Base-by-base conservation (phyloP, 2,113 vertebrate genomes). In the Aspidoscelis tigris region DNA sequence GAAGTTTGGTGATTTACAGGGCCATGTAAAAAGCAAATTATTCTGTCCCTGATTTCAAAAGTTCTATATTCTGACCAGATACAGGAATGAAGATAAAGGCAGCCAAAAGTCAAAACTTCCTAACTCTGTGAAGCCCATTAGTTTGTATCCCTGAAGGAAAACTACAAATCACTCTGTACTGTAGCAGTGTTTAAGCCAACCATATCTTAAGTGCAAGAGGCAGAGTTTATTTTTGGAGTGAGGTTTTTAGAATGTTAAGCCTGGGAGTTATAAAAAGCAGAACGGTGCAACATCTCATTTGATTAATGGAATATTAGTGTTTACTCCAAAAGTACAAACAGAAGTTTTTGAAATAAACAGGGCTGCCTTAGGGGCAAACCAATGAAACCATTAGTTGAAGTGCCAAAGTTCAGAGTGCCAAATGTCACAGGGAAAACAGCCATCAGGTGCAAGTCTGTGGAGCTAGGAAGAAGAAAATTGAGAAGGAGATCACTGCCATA, bases 1-100 rank as follows among this genome's bases (percentile, higher is more conserved):
- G 53, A 72, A 74, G 53, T 39, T 73, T 41, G 16, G n/a, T n/a
- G 26, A 26, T 74, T 43, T 26, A 7, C 79, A 70, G n/a, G 47
- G 21, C 33, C 12, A 72, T 22, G 18, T 12, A 71, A 39, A 71
- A 1, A 39, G 8, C 69, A 76, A 61, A 43, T 76, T 53, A 11
- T 73, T 83, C 78, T 11, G 75, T 83, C 65, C 84, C 61, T 70
- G 47, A 22, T 26, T 61, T 86, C 58, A 79, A 81, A 91, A 84
- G 20, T 61, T 3, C 16, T 4, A 11, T 47, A 33, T 79, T 0
- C 0, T 0, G 1, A 44, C 3, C 80, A 78, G 82, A 74, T 83
- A 83, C 61, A 82, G 39, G 50, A 64, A 84, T 72, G 7, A 75
- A 64, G 83, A 2, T 8, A 43, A 86, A 78, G 21, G 43, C n/a